Evolutionary conservation across 2,888 invertebrate genomes (phyloP).

Genomic region (Horisme vitalbata): DNA sequence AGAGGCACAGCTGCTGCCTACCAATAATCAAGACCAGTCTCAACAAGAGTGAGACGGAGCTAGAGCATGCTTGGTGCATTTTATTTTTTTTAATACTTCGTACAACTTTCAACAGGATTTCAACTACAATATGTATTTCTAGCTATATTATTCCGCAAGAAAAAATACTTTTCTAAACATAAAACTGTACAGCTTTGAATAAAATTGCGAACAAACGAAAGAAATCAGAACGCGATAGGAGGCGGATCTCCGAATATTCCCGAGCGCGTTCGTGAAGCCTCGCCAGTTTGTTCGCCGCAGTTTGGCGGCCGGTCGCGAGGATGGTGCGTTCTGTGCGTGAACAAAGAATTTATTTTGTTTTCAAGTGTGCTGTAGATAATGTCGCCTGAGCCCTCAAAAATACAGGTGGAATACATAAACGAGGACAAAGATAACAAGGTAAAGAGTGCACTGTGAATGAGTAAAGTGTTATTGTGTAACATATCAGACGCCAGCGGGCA

Average conservation of each 20-base stretch:
- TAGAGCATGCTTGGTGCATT: conserved; percentile 43
- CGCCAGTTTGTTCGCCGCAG: conserved; percentile 79
- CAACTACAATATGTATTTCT: neutral
- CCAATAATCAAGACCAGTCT: conserved; percentile 82
- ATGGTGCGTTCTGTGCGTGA: conserved; percentile 75
- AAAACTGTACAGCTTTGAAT: conserved; percentile 7
- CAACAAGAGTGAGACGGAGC: conserved; percentile 66
- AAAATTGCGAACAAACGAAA: conserved; percentile 48
- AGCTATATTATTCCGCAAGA: neutral
- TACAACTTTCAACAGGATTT: neutral
- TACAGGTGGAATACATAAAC: conserved; percentile 77
- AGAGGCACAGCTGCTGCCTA: conserved; percentile 84
- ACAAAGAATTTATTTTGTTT: conserved; percentile 75
- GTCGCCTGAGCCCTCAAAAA: conserved; percentile 79
- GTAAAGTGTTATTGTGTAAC: conserved; percentile 76
- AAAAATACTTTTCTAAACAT: neutral
- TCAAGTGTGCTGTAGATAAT: conserved; percentile 76
- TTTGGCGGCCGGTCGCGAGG: conserved; percentile 81
- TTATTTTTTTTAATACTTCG: conserved; percentile 17
- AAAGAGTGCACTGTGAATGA: conserved; percentile 63
- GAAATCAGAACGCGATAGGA: conserved; percentile 75
- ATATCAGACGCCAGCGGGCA: conserved; percentile 78
- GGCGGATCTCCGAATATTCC: conserved; percentile 77
- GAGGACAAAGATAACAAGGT: conserved; percentile 78
- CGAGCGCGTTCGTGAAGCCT: conserved; percentile 62